Base-by-base conservation (phyloP, 2,888 invertebrate species). In the Plemyria rubiginata region DNA sequence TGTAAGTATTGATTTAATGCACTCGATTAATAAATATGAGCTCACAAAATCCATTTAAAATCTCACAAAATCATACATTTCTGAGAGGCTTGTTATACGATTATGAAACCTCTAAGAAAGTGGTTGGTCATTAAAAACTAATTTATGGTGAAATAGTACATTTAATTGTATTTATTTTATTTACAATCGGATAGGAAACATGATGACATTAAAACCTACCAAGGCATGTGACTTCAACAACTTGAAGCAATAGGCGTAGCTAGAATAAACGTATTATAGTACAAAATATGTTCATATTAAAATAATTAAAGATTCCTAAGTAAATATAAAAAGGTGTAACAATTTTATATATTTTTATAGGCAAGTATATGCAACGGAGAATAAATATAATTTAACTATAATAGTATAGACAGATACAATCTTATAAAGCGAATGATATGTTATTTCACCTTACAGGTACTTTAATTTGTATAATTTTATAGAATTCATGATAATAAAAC, bases 351-450 rank as follows among this genome's bases (percentile, higher is more conserved):
- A 70, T 62, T 55, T 11, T 38, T 61, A 68, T 76, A 76, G 71
- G 72, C n/a, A n/a, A n/a, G n/a, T 74, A 78, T 78, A 81, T 75
- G 78, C 80, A 81, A 84, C 83, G 76, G 80, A 85, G 70, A 83
- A 83, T 85, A 83, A 80, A 76, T 56, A 65, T 75, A 79, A 76
- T 76, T 73, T 74, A 74, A 73, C 70, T 78, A 78, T 76, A 80
- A 80, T 81, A 81, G 78, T 79, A 78, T 76, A 76, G 75, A 77
- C 79, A 81, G 74, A 78, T 84, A 84, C 69, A 77, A 77, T 86
- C 89, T 91, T 91, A 91, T 87, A 89, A 92, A 92, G 92, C 92
- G 91, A 92, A 90, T 92, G 92, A 92, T 92, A 92, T 92, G 92
- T 92, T 81, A 80, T 84, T 81, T 85, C 81, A 85, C 83, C 88